Base-by-base conservation (phyloP, 1,140 invertebrate genomes). In the Lepidurus apus region DNA sequence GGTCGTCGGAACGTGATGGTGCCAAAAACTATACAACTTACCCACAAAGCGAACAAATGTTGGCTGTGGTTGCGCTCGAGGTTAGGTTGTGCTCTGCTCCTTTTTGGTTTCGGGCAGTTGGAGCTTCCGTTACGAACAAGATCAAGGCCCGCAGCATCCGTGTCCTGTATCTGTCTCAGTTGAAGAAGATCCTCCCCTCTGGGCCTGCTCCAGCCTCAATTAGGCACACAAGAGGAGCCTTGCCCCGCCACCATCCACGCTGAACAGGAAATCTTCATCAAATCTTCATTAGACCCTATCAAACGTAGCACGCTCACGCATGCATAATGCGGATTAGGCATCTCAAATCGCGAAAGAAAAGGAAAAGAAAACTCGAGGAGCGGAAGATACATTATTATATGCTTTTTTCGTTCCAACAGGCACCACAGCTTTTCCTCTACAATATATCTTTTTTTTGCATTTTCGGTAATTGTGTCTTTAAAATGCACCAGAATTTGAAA, bases 221-320 rank as follows among this genome's bases (percentile, higher is more conserved):
- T 65, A 65, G 53, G 53, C 53, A 65, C 17, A 65, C 53, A 65
- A 65, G 53, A 65, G 53, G 21, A 13, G 53, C 53, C 13, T 21
- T 65, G 53, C 21, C n/a, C 53, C 53, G 13, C 21, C 53, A 13
- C 53, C 53, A 65, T 34, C 34, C 34, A 65, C 53, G 53, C 53
- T 65, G 53, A 65, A 65, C 53, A 65, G 53, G 53, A 65, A 65
- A 65, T 65, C 53, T 65, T 65, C 53, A 65, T 65, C 53, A 65
- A 65, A 65, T 65, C 53, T 65, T 65, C 53, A 65, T 65, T 65
- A 21, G 53, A 65, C 21, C 21, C 53, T 65, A 65, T 65, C 53
- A 65, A 65, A 65, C 53, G 17, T 65, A 21, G 17, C 21, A 65
- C 53, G n/a, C 53, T 65, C 53, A 65, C 8, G 53, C 53, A n/a